Percentiles rank a stretch among this genome's conserved stretches.
Evolutionary conservation across 2,888 invertebrate species (phyloP).

Genomic region (Selenia dentaria): DNA sequence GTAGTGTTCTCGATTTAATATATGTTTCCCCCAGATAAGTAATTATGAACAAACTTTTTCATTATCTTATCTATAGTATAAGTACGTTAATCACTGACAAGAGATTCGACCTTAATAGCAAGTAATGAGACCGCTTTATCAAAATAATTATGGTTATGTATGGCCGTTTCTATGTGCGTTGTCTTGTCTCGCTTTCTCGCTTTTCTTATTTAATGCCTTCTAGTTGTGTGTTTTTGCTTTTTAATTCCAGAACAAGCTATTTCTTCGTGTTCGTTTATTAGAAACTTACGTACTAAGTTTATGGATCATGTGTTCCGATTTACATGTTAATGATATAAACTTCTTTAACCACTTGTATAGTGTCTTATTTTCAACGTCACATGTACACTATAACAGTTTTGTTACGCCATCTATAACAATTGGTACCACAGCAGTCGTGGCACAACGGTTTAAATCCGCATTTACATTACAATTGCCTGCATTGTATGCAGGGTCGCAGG

Average conservation of each 20-base stretch:
- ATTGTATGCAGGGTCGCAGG: constrained; percentile 75
- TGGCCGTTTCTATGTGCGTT: constrained; percentile 50
- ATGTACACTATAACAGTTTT: constrained; percentile 8
- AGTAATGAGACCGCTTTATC: constrained; percentile 33
- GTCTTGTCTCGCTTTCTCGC: constrained; percentile 61
- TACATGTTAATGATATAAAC: neutral
- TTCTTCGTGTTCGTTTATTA: neutral
- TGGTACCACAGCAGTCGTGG: constrained; percentile 58
- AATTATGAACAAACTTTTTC: constrained; percentile 25
- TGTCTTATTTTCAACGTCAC: constrained; percentile 6
- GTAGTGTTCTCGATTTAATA: constrained; percentile 21
- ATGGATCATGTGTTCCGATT: neutral
- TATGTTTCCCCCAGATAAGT: constrained; percentile 26
- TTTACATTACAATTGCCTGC: constrained; percentile 76
- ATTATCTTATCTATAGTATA: constrained; percentile 37
- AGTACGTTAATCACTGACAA: constrained; percentile 41
- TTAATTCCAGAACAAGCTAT: neutral
- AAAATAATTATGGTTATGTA: constrained; percentile 45
- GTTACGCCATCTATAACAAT: constrained; percentile 43
- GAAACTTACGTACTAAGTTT: neutral
- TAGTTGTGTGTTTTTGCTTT: constrained; percentile 16
- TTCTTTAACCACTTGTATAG: neutral
- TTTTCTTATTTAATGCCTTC: constrained; percentile 44
- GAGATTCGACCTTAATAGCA: constrained; percentile 42
- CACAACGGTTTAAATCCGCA: constrained; percentile 62